Evolutionary conservation across 2,888 invertebrate species (phyloP), one percentile per base, ranked within the genome.

Genomic region (Lypha dubia): DNA sequence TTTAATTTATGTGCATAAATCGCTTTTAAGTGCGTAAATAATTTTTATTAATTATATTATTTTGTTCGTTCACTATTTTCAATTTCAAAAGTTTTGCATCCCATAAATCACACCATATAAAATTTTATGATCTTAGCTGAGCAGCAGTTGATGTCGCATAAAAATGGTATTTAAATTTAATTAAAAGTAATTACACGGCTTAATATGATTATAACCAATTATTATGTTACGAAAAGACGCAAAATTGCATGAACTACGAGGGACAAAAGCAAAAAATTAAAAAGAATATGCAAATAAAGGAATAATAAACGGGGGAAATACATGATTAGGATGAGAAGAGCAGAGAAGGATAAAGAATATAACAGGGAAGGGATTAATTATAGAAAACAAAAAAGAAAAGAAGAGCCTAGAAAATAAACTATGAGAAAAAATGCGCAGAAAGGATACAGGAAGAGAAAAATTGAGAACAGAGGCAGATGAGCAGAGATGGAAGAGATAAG

Each of bases 31-130:
- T n/a, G 4, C 5, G 17, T 38, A 35, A 5, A 13, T 22, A 17
- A 32, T 41, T 20, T 62, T 13, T 20, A 9, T 60, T 17, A 28
- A 38, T 38, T n/a, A 2, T 56, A 17, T 3, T 67, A 13, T 38
- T 38, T 38, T 5, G 28, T 38, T 3, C 3, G 49, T 28, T 56
- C 41, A 13, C 20, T 35, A 56, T 22, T 63, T 44, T 38, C 1
- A 38, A 58, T 22, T 24, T 53, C 22, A 53, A 63, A 28, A 41
- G 28, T 20, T 76, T 67, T 56, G 9, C 81, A 77, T 84, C 84
- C 81, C 80, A 84, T 84, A 77, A 81, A 81, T 81, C 84, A 81
- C 81, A 84, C 81, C 77, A 84, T 81, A 68, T 77, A 63, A 77
- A 79, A 83, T 49, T 73, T 20, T 38, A 58, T 65, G 15, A 44